A percentile compares a stretch with the other conserved stretches of the same genome.
Conservation (phyloP, 2,888 invertebrate species). For the Metacarcinus magister region DNA sequence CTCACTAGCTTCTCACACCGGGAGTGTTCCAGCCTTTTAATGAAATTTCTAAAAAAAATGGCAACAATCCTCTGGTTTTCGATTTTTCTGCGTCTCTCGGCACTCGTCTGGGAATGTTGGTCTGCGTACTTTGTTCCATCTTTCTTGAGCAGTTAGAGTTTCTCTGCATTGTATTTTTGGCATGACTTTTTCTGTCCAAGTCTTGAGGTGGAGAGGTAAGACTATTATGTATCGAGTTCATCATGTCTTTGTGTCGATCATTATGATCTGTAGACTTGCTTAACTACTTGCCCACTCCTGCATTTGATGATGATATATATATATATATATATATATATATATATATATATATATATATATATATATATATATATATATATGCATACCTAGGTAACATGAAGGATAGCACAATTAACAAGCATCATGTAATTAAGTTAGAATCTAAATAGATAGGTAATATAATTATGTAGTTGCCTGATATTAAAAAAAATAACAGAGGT, state of each 20-base stretch:
- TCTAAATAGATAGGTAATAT: not conserved
- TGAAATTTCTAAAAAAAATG: not conserved
- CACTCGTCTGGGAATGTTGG: constrained; percentile 26
- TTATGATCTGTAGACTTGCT: too few relatives aligned
- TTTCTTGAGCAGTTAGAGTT: not conserved
- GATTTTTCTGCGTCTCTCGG: constrained; percentile 17
- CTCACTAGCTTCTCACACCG: constrained; percentile 22
- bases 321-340: constrained; percentile 47
- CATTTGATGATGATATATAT: not conserved
- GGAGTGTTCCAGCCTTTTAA: not conserved
- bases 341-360: constrained; percentile 50
- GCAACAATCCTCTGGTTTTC: not conserved
- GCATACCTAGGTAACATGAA: not conserved
- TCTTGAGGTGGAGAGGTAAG: not conserved
- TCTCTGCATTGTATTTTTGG: not conserved
- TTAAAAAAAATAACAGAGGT: not conserved
- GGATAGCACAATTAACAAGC: not conserved
- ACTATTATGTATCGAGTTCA: not conserved
- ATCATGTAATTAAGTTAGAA: not conserved
- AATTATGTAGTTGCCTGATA: too few relatives aligned
- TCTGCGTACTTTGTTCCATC: not conserved
- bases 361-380: constrained; percentile 16
- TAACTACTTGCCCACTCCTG: too few relatives aligned
- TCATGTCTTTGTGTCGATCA: too few relatives aligned
- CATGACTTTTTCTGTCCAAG: not conserved